Evolutionary conservation across 2,888 invertebrate genomes (phyloP).

Genomic region (Cyclophora punctaria): DNA sequence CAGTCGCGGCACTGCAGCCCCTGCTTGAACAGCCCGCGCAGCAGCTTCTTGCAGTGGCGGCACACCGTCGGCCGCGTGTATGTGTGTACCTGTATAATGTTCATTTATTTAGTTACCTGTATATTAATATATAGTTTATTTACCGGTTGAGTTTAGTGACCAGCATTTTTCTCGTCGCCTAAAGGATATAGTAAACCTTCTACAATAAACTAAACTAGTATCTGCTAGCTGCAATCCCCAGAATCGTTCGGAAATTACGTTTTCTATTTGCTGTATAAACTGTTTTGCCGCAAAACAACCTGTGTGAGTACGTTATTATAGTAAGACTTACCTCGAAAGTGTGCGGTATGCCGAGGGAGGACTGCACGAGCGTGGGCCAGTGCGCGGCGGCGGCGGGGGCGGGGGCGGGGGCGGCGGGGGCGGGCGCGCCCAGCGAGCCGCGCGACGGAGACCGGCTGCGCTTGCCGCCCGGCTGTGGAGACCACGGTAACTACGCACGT

Average conservation of each 20-base stretch:
- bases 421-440: constrained; percentile 58
- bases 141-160: too few relatives aligned
- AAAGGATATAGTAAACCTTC: too few relatives aligned
- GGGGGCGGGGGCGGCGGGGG: background rate
- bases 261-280: too few relatives aligned
- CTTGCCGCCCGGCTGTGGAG: constrained; percentile 41
- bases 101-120: too few relatives aligned
- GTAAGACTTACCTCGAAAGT: constrained; percentile 81
- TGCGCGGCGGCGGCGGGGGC: constrained; percentile 16
- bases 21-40: constrained; percentile 96
- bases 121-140: too few relatives aligned
- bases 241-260: too few relatives aligned
- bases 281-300: too few relatives aligned
- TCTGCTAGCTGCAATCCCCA: too few relatives aligned
- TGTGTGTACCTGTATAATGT: constrained; percentile 79
- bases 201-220: too few relatives aligned
- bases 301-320: too few relatives aligned
- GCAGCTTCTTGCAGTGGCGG: constrained; percentile 94
- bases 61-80: constrained; percentile 98
- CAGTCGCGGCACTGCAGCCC: constrained; percentile 98
- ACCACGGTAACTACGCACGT: background rate
- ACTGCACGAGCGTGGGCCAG: constrained; percentile 32
- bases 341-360: constrained; percentile 80
- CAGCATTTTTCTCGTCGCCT: too few relatives aligned
- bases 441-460: constrained; percentile 81